A percentile compares a stretch with the other conserved stretches of the same genome.
Conservation (phyloP, 1,140 invertebrate genomes). For the Saxidomus purpurata region DNA sequence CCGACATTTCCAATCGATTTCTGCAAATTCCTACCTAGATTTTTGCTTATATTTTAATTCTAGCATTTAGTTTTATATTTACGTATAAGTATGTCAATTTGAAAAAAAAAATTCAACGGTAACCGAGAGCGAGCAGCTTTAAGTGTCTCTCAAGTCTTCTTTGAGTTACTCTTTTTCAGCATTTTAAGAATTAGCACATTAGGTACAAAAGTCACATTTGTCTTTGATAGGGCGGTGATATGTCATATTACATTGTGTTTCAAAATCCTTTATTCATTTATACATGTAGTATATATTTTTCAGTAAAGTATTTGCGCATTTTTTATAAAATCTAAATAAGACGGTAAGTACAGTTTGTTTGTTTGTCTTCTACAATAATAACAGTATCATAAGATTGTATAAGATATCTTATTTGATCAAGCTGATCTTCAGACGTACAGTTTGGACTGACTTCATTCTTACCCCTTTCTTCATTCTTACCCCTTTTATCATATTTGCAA, state of each 20-base stretch:
- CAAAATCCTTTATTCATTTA: not conserved
- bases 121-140: no score
- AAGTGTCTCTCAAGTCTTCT: not conserved
- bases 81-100: no score
- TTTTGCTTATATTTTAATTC: not conserved
- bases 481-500: no score
- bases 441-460: not conserved
- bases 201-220: constrained; percentile 22
- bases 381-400: constrained; percentile 28
- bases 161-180: not conserved
- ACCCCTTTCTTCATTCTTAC: no score
- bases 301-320: not conserved
- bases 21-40: not conserved
- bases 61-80: no score
- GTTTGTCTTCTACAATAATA: constrained; percentile 14
- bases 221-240: not conserved
- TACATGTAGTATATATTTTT: no score
- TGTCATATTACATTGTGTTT: constrained; percentile 10
- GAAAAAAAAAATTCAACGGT: no score
- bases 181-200: not conserved
- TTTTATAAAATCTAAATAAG: not conserved
- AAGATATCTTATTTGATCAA: no score
- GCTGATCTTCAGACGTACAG: not conserved
- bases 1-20: no score
- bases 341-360: not conserved